A percentile compares a stretch with the other conserved stretches of the same genome.
Conservation (phyloP, 2,888 invertebrate genomes). For the Thecophora atra region DNA sequence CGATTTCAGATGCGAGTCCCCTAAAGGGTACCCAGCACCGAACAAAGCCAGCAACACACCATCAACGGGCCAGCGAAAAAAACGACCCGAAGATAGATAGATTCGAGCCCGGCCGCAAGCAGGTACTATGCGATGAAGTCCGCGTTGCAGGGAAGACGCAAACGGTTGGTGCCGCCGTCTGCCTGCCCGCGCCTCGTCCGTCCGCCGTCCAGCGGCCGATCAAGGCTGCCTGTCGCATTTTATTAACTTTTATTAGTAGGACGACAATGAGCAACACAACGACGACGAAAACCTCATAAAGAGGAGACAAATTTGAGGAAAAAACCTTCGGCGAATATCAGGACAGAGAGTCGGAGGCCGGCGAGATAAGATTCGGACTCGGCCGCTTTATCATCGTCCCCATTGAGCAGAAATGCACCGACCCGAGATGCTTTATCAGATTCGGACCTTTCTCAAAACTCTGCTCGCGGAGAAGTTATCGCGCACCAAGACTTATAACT, state of each 20-base stretch:
- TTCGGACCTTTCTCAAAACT: constrained; percentile 30
- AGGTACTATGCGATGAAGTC: not conserved
- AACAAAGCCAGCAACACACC: not conserved
- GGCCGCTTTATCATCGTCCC: constrained; percentile 17
- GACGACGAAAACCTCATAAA: constrained; percentile 28
- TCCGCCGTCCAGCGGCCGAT: constrained; percentile 16
- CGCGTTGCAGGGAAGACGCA: constrained; percentile 1
- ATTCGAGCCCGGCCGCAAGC: constrained; percentile 14
- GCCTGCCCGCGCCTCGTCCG: not conserved
- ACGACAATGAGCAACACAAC: constrained; percentile 30
- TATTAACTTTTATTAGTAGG: constrained; percentile 44
- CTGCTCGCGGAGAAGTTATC: not conserved
- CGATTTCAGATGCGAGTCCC: constrained; percentile 56
- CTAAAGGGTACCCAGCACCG: constrained; percentile 8
- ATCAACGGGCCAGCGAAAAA: constrained; percentile 20
- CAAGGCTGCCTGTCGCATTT: constrained; percentile 45
- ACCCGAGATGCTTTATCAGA: constrained; percentile 34
- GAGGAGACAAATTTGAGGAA: constrained; percentile 31
- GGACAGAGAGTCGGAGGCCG: constrained; percentile 16
- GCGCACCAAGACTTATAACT: constrained; percentile 17
- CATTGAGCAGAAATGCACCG: constrained; percentile 27
- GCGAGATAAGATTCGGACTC: constrained; percentile 25
- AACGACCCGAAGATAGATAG: constrained; percentile 14
- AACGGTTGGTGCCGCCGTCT: not conserved
- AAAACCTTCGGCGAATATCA: not conserved